A percentile compares a stretch with the other conserved stretches of the same genome.
phyloP scores from a whole-genome alignment of 1,140 invertebrate genomes.

The Diabrotica virgifera region DNA sequence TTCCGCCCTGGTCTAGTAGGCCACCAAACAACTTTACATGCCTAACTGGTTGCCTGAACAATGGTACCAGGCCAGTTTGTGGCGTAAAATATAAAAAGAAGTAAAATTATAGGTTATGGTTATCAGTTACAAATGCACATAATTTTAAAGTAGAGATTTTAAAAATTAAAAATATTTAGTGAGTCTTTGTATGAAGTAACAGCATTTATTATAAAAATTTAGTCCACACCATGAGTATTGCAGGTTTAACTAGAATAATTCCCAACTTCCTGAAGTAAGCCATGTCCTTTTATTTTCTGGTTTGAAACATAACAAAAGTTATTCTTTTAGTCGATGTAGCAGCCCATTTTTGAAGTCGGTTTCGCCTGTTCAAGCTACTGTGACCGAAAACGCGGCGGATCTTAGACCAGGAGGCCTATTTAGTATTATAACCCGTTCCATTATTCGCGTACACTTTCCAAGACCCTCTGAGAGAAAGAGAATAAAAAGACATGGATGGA shows the following conservation, averaged over 20 bases:
- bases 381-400: neutral
- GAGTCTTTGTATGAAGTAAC: too few relatives aligned
- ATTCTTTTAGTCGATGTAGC: neutral
- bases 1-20: too few relatives aligned
- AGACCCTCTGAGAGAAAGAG: constrained; percentile 67
- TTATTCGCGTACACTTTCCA: constrained; percentile 67
- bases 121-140: too few relatives aligned
- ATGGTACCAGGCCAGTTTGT: too few relatives aligned
- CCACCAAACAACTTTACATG: too few relatives aligned
- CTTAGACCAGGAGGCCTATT: constrained; percentile 39
- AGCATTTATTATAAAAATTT: too few relatives aligned
- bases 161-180: too few relatives aligned
- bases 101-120: too few relatives aligned
- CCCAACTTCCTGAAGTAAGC: neutral
- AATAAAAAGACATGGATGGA: constrained; percentile 67
- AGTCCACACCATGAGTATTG: too few relatives aligned
- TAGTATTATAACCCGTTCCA: constrained; percentile 45
- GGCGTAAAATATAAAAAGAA: too few relatives aligned
- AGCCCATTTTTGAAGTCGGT: neutral
- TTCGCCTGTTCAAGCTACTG: constrained; percentile 12
- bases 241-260: neutral
- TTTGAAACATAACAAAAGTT: neutral
- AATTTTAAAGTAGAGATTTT: too few relatives aligned
- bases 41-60: too few relatives aligned
- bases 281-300: neutral